Evolutionary conservation across 2,888 invertebrate genomes (phyloP).

Genomic region (Noctuana brunneofusca): DNA sequence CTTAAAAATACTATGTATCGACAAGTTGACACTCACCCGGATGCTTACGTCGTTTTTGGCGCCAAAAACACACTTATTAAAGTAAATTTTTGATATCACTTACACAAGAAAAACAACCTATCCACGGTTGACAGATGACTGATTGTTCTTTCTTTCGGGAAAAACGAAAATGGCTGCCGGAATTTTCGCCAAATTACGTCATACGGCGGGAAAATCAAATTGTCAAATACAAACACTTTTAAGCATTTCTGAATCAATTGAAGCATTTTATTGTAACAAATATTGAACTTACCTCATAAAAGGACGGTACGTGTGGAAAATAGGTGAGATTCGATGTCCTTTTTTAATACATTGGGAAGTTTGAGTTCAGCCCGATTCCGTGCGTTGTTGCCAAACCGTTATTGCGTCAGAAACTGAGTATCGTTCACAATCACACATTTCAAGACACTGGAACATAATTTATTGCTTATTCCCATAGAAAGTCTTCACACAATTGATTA

Average conservation of each 20-base stretch:
- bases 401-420: conserved; percentile 78
- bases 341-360: conserved; percentile 64
- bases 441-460: conserved; percentile 70
- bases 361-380: conserved; percentile 64
- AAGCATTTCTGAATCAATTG: conserved; percentile 20
- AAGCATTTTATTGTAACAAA: background rate
- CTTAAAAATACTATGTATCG: conserved; percentile 35
- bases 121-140: conserved; percentile 69
- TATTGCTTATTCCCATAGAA: conserved; percentile 45
- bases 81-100: conserved; percentile 60
- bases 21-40: conserved; percentile 68
- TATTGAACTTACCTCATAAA: conserved; percentile 70
- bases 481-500: conserved; percentile 27
- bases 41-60: conserved; percentile 72
- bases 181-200: conserved; percentile 65
- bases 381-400: conserved; percentile 78
- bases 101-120: conserved; percentile 57
- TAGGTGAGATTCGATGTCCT: conserved; percentile 55
- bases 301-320: conserved; percentile 50
- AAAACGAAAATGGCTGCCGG: conserved; percentile 68
- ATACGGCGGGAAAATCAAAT: conserved; percentile 73
- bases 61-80: conserved; percentile 62
- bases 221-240: conserved; percentile 54
- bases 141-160: conserved; percentile 51
- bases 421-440: conserved; percentile 74